Evolutionary conservation across 2,888 invertebrate species (phyloP).

Genomic region (Lottia scabra): DNA sequence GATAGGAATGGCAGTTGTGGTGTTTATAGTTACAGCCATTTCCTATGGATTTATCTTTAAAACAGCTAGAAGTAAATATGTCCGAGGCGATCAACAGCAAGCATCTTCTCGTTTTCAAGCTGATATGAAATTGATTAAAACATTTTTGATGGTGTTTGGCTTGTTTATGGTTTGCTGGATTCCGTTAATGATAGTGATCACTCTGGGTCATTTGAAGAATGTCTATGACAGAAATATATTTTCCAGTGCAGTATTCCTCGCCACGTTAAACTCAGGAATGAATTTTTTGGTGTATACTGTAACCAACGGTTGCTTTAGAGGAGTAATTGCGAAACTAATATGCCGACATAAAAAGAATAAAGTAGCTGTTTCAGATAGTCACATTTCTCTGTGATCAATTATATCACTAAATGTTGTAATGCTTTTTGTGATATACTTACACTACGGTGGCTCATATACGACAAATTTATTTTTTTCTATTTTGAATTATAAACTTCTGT

Average conservation of each 20-base stretch:
- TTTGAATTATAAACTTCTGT: too few relatives aligned
- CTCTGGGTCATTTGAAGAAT: background rate
- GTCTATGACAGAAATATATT: background rate
- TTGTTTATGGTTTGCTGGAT: constrained; percentile 12
- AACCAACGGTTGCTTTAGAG: background rate
- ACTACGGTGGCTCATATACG: too few relatives aligned
- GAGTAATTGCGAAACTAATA: background rate
- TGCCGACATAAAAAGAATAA: too few relatives aligned
- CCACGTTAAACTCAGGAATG: background rate
- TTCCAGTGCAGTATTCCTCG: background rate
- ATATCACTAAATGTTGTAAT: too few relatives aligned
- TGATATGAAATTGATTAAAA: constrained; percentile 1
- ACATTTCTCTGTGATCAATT: too few relatives aligned
- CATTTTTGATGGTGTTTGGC: constrained; percentile 9
- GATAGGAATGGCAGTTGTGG: background rate
- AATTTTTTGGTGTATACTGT: constrained; percentile 10
- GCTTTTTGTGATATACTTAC: too few relatives aligned
- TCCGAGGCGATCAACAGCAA: background rate
- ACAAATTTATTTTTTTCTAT: too few relatives aligned
- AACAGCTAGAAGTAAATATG: background rate
- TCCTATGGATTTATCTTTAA: background rate
- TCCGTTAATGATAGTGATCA: background rate
- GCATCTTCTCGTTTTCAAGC: background rate
- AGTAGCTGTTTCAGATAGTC: too few relatives aligned
- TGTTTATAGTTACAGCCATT: background rate